A percentile compares a stretch with the other conserved stretches of the same genome.
Conservation (phyloP, 2,113 vertebrate genomes). For the Perca fluviatilis region DNA sequence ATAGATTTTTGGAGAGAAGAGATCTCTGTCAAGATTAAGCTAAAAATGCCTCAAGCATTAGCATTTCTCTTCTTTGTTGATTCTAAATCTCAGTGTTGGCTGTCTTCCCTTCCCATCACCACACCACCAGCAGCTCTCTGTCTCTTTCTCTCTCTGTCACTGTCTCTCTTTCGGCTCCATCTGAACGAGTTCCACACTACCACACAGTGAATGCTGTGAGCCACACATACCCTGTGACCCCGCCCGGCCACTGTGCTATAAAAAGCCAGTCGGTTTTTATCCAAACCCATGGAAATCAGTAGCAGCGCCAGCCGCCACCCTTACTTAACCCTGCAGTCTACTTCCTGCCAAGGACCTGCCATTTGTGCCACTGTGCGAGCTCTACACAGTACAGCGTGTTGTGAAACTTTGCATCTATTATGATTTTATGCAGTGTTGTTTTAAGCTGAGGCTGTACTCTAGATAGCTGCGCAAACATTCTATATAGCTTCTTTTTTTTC, state of each 20-base stretch:
- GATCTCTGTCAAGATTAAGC: conserved; percentile 6
- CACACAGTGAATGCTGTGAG: conserved; percentile 73
- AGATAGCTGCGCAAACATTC: conserved; percentile 49
- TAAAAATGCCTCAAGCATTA: conserved; percentile 22
- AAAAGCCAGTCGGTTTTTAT: conserved; percentile 77
- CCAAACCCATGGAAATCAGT: conserved; percentile 77
- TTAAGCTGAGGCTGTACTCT: conserved; percentile 33
- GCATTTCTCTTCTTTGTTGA: conserved; percentile 40
- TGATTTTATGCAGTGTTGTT: conserved; percentile 56
- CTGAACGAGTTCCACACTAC: conserved; percentile 64
- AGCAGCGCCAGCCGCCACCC: conserved; percentile 70
- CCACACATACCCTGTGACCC: conserved; percentile 79
- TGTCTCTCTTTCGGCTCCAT: conserved; percentile 44
- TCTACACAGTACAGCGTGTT: conserved; percentile 47
- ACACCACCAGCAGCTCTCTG: conserved; percentile 10
- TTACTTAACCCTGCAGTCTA: conserved; percentile 63
- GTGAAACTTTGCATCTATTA: conserved; percentile 57
- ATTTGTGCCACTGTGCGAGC: conserved; percentile 49
- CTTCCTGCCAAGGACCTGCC: conserved; percentile 66
- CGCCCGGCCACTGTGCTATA: conserved; percentile 77
- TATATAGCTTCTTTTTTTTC: conserved; percentile 12
- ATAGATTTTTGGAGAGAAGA: conserved; percentile 14
- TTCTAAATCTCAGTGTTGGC: conserved; percentile 23
- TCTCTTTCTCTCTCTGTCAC: conserved; percentile 31
- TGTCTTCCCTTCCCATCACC: conserved; percentile 39